phyloP scores from a whole-genome alignment of 2,888 invertebrate genomes.

The Vanessa cardui region DNA sequence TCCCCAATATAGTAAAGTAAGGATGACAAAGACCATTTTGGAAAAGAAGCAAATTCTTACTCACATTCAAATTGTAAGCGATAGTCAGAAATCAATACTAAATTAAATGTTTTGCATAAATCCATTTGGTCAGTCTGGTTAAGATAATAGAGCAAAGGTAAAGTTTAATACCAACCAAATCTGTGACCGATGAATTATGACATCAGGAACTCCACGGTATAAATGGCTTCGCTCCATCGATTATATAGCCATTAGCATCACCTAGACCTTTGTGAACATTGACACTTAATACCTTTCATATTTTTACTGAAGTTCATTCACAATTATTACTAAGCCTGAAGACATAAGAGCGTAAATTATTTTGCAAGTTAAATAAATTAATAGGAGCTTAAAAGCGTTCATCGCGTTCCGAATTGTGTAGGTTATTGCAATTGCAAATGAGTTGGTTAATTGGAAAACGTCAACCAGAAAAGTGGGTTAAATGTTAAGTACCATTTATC shows the following conservation, averaged over 20 bases:
- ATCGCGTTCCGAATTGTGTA: constrained; percentile 6
- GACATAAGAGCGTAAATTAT: not conserved
- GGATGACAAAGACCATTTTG: no score
- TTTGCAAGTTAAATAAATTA: not conserved
- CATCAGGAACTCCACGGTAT: constrained; percentile 41
- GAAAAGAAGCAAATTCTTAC: no score
- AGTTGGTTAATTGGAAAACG: constrained; percentile 13
- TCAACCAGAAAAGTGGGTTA: constrained; percentile 8
- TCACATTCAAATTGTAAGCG: not conserved
- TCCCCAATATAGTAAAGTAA: no score
- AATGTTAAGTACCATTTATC: constrained; percentile 12
- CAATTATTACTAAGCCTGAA: not conserved
- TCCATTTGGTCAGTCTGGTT: constrained; percentile 13
- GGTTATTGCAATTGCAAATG: constrained; percentile 12
- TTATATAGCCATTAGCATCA: constrained; percentile 44
- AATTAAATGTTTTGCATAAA: constrained; percentile 1
- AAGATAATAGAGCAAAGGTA: constrained; percentile 24
- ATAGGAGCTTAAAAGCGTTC: constrained; percentile 3
- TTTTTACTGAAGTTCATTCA: constrained; percentile 26
- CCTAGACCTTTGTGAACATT: constrained; percentile 37
- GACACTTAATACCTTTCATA: constrained; percentile 32
- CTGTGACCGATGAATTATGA: constrained; percentile 42
- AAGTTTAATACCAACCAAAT: constrained; percentile 40
- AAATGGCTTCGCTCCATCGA: constrained; percentile 38
- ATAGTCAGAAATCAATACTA: not conserved